A percentile compares a stretch with the other conserved stretches of the same genome.
These are phyloP conservation scores for Temnothorax curvispinosus DNA, from an alignment of 1,140 invertebrate species.

Conservation along the genomic window DNA sequence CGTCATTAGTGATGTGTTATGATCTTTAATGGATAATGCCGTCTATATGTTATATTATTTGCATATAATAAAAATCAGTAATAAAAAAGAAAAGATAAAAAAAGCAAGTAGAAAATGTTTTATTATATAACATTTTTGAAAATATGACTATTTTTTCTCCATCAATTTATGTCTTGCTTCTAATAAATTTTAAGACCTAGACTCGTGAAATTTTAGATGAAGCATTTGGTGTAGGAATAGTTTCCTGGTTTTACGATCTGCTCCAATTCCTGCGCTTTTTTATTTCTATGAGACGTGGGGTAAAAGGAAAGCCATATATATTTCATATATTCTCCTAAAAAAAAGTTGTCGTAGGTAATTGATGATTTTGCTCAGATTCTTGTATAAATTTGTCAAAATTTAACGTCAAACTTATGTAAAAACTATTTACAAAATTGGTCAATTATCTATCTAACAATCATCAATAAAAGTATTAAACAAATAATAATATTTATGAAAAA, in stretches of 20 bases:
- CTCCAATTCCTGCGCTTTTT: background rate
- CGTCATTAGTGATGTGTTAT: too few species aligned
- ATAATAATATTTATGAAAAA: background rate
- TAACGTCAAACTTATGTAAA: background rate
- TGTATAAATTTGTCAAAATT: background rate
- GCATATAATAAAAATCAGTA: background rate
- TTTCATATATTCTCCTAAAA: background rate
- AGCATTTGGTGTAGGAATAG: conserved; percentile 9
- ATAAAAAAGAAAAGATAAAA: background rate
- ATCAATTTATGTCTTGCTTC: background rate
- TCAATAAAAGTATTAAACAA: background rate
- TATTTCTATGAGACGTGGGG: background rate
- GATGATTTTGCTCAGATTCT: background rate
- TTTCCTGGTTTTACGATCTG: background rate
- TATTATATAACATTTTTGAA: background rate
- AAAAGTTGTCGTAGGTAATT: conserved; percentile 9
- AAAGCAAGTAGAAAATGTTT: background rate
- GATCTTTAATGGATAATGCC: background rate
- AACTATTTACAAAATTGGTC: background rate
- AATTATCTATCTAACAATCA: background rate
- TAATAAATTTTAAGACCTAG: background rate
- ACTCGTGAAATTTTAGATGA: conserved; percentile 22
- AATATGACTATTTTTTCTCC: background rate
- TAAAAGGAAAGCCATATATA: conserved; percentile 9
- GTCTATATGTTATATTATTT: background rate